phyloP scores from a whole-genome alignment of 2,113 vertebrate species.

The Tragelaphus scriptus region DNA sequence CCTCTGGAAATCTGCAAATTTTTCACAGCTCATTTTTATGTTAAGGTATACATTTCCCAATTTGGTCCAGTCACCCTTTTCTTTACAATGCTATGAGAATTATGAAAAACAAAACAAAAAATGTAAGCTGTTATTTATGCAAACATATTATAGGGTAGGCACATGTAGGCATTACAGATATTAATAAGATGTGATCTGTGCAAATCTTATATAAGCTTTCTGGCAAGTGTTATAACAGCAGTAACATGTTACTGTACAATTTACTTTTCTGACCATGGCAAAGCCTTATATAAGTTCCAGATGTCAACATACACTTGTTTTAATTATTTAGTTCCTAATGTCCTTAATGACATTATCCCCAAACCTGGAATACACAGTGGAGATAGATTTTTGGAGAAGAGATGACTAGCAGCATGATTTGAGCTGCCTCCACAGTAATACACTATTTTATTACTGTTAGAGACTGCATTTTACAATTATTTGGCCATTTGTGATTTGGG shows the following conservation, averaged over 20 bases:
- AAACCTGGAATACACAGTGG: not conserved
- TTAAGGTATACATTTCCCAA: conserved; percentile 85
- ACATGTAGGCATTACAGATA: not conserved
- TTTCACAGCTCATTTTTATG: conserved; percentile 79
- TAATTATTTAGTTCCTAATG: not conserved
- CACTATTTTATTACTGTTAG: not conserved
- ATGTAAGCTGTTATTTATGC: not conserved
- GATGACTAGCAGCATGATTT: not conserved
- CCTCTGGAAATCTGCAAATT: conserved; percentile 82
- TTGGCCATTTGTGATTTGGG: not conserved
- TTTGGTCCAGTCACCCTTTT: conserved; percentile 87
- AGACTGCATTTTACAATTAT: not conserved
- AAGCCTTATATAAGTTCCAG: not conserved
- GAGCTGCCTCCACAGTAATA: not conserved
- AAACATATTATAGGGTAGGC: not conserved
- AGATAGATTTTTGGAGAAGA: not conserved
- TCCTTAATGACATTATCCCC: not conserved
- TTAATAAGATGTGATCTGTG: not conserved
- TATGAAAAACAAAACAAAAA: conserved; percentile 38
- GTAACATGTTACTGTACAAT: not conserved
- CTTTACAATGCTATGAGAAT: conserved; percentile 84
- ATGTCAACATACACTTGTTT: not conserved
- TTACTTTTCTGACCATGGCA: not conserved
- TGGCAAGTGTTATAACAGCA: not conserved
- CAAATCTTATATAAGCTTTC: not conserved